phyloP scores from a whole-genome alignment of 2,113 vertebrate genomes.

The Pygoscelis antarcticus region DNA sequence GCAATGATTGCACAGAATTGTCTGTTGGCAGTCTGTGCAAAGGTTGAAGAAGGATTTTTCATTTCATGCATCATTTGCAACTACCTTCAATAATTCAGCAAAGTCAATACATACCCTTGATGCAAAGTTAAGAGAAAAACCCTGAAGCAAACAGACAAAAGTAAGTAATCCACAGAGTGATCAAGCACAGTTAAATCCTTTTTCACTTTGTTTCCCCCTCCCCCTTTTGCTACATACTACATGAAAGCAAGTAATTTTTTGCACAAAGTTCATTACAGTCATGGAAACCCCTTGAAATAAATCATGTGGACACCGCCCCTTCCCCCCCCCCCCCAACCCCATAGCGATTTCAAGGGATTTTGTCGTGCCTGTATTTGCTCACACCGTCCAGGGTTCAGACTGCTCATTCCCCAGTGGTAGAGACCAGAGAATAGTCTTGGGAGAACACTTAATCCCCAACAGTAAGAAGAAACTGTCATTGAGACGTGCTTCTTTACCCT shows the following conservation, averaged over 20 bases:
- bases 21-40: neutral
- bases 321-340: accelerated
- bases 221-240: neutral
- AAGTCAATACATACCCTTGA: conserved; percentile 46
- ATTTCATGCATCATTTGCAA: conserved; percentile 69
- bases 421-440: neutral
- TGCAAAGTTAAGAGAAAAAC: conserved; percentile 32
- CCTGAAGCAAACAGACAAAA: conserved; percentile 22
- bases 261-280: neutral
- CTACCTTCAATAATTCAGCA: conserved; percentile 50
- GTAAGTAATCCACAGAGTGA: neutral
- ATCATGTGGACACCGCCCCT: neutral
- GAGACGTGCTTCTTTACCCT: neutral
- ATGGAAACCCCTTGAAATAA: neutral
- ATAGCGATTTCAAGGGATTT: neutral
- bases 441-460: neutral
- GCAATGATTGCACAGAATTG: neutral
- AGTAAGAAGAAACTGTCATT: neutral
- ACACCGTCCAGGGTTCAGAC: neutral
- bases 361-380: neutral
- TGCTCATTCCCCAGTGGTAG: neutral
- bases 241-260: neutral
- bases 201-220: neutral
- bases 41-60: conserved; percentile 36
- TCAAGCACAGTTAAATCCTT: neutral